These are phyloP conservation scores for Lasioglossum marginatum DNA, from an alignment of 2,888 invertebrate species.

Conservation along the genomic window DNA sequence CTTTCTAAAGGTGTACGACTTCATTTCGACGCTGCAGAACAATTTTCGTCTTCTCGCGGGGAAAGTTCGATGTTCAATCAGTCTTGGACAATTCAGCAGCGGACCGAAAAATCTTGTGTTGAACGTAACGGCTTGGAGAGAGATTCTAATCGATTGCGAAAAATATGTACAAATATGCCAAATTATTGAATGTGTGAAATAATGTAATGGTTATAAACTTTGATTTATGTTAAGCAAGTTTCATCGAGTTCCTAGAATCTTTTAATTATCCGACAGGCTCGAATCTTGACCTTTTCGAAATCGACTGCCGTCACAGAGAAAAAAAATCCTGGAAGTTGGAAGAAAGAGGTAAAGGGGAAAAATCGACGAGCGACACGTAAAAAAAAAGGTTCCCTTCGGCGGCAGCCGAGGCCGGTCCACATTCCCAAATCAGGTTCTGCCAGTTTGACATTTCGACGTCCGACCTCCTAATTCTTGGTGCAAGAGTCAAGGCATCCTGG, in stretches of 20 bases:
- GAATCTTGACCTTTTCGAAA: neutral
- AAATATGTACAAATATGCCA: neutral
- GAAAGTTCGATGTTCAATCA: neutral
- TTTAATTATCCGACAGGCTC: neutral
- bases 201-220: neutral
- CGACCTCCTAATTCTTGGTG: constrained; percentile 67
- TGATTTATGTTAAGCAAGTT: neutral
- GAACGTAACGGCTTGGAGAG: too few relatives aligned
- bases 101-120: too few relatives aligned
- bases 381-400: constrained; percentile 52
- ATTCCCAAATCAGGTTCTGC: constrained; percentile 77
- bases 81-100: neutral
- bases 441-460: constrained; percentile 73
- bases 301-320: neutral
- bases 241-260: neutral
- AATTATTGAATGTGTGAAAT: neutral
- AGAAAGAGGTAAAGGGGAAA: constrained; percentile 36
- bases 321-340: neutral
- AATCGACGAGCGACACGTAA: constrained; percentile 5
- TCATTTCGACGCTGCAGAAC: neutral
- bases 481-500: constrained; percentile 59
- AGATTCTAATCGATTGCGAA: neutral
- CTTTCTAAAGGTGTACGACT: neutral
- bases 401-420: constrained; percentile 65
- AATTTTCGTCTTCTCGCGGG: neutral